A percentile compares a stretch with the other conserved stretches of the same genome.
Conservation (phyloP, 2,888 invertebrate genomes). For the Endotricha flammealis region DNA sequence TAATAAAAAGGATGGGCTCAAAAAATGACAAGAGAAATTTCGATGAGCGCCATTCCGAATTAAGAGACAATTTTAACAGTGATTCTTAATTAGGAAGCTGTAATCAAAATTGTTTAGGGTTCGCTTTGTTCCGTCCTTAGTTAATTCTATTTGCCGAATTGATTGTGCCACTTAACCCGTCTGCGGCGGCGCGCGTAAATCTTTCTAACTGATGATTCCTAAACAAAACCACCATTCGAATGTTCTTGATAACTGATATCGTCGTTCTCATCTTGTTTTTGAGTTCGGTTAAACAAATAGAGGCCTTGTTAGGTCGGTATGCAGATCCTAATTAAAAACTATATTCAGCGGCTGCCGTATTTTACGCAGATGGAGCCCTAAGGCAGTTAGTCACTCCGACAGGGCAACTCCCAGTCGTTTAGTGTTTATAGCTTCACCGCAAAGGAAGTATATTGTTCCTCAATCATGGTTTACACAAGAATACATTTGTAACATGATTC, state of each 20-base stretch:
- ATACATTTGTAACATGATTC: slow-evolving; percentile 4
- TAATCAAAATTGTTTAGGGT: slow-evolving; percentile 33
- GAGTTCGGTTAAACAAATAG: slow-evolving; percentile 68
- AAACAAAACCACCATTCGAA: slow-evolving; percentile 54
- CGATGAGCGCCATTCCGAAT: slow-evolving; percentile 11
- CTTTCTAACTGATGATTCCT: slow-evolving; percentile 55
- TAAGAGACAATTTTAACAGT: slow-evolving; percentile 14
- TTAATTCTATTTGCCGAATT: slow-evolving; percentile 53
- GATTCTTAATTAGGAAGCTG: slow-evolving; percentile 26
- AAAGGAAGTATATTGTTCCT: slow-evolving; percentile 31
- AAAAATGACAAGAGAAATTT: slow-evolving; percentile 15
- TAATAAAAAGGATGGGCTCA: slow-evolving; percentile 14
- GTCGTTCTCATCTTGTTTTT: slow-evolving; percentile 51
- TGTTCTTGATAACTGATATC: slow-evolving; percentile 58
- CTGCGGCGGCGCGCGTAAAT: slow-evolving; percentile 52
- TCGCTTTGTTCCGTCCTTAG: slow-evolving; percentile 33
- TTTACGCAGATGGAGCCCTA: slow-evolving; percentile 55
- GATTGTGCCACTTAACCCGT: slow-evolving; percentile 54
- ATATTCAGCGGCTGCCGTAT: slow-evolving; percentile 59
- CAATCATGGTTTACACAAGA: slow-evolving; percentile 14
- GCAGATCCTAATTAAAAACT: slow-evolving; percentile 72
- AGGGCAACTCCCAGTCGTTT: slow-evolving; percentile 60
- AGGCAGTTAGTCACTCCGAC: slow-evolving; percentile 54
- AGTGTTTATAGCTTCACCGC: slow-evolving; percentile 43
- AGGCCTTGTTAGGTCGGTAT: slow-evolving; percentile 53